A percentile compares a stretch with the other conserved stretches of the same genome.
Evolutionary conservation across 2,113 vertebrate genomes (phyloP).

Genomic region (Pseudorectes ferrugineus): DNA sequence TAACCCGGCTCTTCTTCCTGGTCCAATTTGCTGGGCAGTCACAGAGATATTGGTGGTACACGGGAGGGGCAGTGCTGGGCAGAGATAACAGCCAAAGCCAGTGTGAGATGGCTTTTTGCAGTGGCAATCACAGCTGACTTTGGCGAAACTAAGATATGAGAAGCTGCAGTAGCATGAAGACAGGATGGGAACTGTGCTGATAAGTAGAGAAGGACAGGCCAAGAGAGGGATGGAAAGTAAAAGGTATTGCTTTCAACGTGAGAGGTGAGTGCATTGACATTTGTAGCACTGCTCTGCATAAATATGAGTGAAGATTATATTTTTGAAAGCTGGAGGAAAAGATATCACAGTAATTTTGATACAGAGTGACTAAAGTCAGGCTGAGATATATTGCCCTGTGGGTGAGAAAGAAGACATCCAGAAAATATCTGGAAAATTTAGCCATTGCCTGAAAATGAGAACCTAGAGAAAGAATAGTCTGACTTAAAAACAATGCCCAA

Average conservation of each 20-base stretch:
- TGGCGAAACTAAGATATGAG: not conserved
- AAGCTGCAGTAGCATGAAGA: not conserved
- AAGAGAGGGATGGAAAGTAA: not conserved
- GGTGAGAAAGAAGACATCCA: not conserved
- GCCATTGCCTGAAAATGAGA: not conserved
- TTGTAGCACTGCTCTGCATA: not conserved
- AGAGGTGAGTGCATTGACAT: not conserved
- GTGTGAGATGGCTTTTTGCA: not conserved
- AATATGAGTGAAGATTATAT: not conserved
- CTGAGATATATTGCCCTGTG: not conserved
- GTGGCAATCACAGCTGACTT: not conserved
- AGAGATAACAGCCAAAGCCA: not conserved
- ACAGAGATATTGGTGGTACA: not conserved
- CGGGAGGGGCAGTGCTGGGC: not conserved
- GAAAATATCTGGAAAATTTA: not conserved
- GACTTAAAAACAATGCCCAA: not conserved
- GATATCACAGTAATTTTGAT: not conserved
- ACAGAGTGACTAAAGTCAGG: not conserved
- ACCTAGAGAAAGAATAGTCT: not conserved
- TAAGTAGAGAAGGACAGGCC: not conserved
- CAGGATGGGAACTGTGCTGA: not conserved
- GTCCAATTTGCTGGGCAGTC: not conserved
- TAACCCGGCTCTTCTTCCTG: not conserved
- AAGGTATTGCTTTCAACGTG: not conserved
- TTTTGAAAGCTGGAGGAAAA: not conserved